Evolutionary conservation across 2,113 vertebrate species (phyloP).

Genomic region (Oncorhynchus tshawytscha): DNA sequence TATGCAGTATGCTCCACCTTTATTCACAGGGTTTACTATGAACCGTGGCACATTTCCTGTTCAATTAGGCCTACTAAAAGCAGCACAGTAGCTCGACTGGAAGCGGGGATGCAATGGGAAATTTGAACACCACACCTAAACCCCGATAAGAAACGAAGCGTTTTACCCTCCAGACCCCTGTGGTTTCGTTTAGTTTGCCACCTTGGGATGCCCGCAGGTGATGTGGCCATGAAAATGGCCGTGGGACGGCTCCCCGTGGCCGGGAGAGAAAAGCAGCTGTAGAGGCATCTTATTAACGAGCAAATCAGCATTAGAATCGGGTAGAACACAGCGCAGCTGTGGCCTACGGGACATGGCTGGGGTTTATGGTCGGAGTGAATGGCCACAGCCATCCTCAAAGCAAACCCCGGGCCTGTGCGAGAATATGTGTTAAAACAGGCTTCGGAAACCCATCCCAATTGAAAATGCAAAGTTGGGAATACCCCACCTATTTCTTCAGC

Average conservation of each 20-base stretch:
- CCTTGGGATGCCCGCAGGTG: slow-evolving; percentile 71
- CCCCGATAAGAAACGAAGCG: slow-evolving; percentile 52
- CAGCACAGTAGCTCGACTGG: slow-evolving; percentile 34
- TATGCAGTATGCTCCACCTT: neutral
- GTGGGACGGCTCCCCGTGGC: slow-evolving; percentile 61
- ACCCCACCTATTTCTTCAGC: neutral
- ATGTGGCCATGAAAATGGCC: slow-evolving; percentile 79
- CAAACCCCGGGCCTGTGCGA: neutral
- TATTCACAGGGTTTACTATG: neutral
- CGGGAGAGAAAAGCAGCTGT: slow-evolving; percentile 59
- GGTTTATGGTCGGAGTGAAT: slow-evolving; percentile 20
- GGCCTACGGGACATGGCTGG: slow-evolving; percentile 31
- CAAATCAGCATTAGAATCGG: slow-evolving; percentile 79
- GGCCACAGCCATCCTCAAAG: slow-evolving; percentile 27
- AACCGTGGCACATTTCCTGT: slow-evolving; percentile 15
- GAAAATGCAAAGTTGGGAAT: neutral
- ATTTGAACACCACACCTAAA: slow-evolving; percentile 59
- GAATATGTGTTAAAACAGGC: neutral
- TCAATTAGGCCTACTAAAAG: neutral
- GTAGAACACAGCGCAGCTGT: slow-evolving; percentile 58
- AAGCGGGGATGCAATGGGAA: slow-evolving; percentile 29
- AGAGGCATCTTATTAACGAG: slow-evolving; percentile 71
- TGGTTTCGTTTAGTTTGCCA: slow-evolving; percentile 75
- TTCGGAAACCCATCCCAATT: neutral
- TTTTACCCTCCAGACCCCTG: slow-evolving; percentile 47